Evolutionary conservation across 2,113 vertebrate genomes (phyloP).

Genomic region (Scopus umbretta): DNA sequence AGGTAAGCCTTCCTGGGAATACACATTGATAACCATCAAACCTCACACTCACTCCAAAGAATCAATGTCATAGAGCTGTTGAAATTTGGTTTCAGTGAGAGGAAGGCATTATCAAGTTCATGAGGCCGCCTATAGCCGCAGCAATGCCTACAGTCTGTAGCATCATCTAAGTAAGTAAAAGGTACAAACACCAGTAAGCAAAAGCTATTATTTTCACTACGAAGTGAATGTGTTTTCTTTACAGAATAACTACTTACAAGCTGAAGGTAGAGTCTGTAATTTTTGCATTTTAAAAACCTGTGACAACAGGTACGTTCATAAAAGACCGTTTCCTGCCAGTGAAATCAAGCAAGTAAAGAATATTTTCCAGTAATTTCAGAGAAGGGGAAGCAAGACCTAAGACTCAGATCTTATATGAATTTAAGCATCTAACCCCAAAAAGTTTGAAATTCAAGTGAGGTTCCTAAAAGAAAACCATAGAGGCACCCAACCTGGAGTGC

Average conservation of each 20-base stretch:
- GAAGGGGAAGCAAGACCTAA: not conserved
- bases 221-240: not conserved
- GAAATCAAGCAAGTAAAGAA: not conserved
- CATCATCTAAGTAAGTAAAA: not conserved
- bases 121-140: not conserved
- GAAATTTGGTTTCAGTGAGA: not conserved
- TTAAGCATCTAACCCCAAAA: not conserved
- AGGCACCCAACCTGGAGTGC: not conserved
- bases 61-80: not conserved
- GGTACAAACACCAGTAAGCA: not conserved
- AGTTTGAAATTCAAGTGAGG: not conserved
- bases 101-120: not conserved
- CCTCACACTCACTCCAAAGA: not conserved
- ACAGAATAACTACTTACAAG: not conserved
- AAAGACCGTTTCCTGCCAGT: not conserved
- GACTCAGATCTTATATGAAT: not conserved
- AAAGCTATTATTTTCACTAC: not conserved
- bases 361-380: not conserved
- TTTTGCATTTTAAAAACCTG: not conserved
- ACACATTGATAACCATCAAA: not conserved
- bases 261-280: not conserved
- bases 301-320: not conserved
- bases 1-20: not conserved
- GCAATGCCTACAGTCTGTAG: rapidly evolving
- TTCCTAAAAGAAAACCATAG: not conserved